Conservation (phyloP, 2,113 vertebrate genomes). For the Callionymus lyra region DNA sequence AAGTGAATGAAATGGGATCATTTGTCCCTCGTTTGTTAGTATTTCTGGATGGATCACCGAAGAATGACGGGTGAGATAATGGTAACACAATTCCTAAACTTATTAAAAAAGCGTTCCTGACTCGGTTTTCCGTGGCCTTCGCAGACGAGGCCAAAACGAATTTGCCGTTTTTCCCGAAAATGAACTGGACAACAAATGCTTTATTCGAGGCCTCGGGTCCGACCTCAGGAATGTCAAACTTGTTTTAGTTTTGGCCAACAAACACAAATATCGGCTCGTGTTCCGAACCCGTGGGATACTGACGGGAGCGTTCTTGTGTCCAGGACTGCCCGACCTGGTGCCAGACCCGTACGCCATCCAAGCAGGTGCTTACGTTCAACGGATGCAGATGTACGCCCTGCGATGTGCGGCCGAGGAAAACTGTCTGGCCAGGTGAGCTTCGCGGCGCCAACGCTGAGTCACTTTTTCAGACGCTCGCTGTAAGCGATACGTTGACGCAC, state of each 20-base stretch:
- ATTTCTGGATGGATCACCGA: too few relatives aligned
- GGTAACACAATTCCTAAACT: too few relatives aligned
- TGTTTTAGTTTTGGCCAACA: slow-evolving; percentile 15
- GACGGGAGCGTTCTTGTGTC: slow-evolving; percentile 1
- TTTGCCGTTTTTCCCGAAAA: too few relatives aligned
- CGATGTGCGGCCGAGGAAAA: slow-evolving; percentile 78
- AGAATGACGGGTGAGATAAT: too few relatives aligned
- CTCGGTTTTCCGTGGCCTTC: too few relatives aligned
- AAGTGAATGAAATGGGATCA: too few relatives aligned
- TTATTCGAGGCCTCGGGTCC: too few relatives aligned
- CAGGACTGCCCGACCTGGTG: slow-evolving; percentile 74
- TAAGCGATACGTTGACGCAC: background rate
- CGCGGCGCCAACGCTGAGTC: slow-evolving; percentile 29
- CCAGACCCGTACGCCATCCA: slow-evolving; percentile 77
- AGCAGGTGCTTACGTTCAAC: slow-evolving; percentile 72
- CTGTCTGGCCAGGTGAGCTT: slow-evolving; percentile 73
- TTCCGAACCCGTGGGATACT: too few relatives aligned
- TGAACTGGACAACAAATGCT: too few relatives aligned
- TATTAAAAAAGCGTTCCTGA: too few relatives aligned
- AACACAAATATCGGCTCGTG: slow-evolving; percentile 13
- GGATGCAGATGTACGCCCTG: slow-evolving; percentile 74
- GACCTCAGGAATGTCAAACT: slow-evolving; percentile 19
- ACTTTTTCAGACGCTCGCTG: slow-evolving; percentile 18
- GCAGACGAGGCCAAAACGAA: too few relatives aligned
- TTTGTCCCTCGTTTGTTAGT: too few relatives aligned